Percentiles rank a stretch among this genome's conserved stretches.
phyloP scores from a whole-genome alignment of 2,888 invertebrate genomes.

The Andrena fulva region DNA sequence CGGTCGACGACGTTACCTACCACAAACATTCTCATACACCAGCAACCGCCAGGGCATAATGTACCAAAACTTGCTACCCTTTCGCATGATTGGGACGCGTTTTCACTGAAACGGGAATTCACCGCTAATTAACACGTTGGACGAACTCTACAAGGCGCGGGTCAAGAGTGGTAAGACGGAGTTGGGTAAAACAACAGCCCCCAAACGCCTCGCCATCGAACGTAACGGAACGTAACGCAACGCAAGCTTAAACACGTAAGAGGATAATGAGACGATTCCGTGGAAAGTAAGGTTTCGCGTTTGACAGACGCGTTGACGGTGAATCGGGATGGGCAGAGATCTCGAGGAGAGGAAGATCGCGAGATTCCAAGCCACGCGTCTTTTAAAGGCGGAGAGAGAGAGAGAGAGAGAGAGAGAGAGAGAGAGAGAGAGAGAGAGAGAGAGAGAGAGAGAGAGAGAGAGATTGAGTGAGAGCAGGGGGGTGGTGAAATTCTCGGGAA shows the following conservation, averaged over 20 bases:
- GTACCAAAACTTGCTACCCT: background rate
- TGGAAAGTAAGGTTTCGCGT: too few relatives aligned
- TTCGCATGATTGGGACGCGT: background rate
- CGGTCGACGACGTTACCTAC: background rate
- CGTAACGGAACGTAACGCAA: background rate
- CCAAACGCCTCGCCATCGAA: background rate
- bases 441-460: too few relatives aligned
- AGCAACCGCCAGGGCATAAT: too few relatives aligned
- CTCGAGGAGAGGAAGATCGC: background rate
- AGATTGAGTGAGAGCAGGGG: too few relatives aligned
- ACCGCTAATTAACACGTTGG: background rate
- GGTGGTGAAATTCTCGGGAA: slow-evolving; percentile 36
- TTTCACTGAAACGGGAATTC: background rate
- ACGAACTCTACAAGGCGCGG: background rate
- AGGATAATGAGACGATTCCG: too few relatives aligned
- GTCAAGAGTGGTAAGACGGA: background rate
- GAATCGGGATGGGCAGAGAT: background rate
- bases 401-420: background rate
- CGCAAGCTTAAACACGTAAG: background rate
- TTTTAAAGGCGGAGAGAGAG: background rate
- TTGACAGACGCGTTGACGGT: too few relatives aligned
- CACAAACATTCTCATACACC: too few relatives aligned
- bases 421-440: too few relatives aligned
- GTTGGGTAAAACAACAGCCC: background rate
- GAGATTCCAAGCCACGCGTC: background rate